Conservation (phyloP, 2,888 invertebrate genomes). For the Sisyra terminalis region DNA sequence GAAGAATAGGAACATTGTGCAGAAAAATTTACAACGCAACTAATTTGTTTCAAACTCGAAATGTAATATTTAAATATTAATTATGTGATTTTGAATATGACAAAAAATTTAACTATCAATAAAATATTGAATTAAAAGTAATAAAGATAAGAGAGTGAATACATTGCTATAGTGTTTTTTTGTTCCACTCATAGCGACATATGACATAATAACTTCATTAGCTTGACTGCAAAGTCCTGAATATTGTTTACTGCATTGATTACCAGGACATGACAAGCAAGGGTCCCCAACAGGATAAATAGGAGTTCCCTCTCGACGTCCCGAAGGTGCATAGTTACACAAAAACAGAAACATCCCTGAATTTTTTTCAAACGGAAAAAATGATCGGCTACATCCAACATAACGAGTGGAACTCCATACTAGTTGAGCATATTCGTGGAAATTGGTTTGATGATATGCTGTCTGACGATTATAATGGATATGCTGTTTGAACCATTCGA, state of each 20-base stretch:
- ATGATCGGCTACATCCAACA: not conserved
- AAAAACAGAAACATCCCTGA: slow-evolving; percentile 16
- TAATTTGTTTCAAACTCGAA: too few relatives aligned
- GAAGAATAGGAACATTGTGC: too few relatives aligned
- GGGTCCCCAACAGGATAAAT: not conserved
- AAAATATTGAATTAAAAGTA: not conserved
- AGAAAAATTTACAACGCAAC: too few relatives aligned
- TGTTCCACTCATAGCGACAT: too few relatives aligned
- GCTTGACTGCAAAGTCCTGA: not conserved
- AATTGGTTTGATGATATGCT: not conserved
- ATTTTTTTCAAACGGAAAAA: too few relatives aligned
- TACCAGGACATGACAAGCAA: not conserved
- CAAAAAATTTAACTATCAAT: not conserved
- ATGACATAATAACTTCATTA: too few relatives aligned
- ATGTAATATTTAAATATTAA: too few relatives aligned
- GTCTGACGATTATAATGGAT: slow-evolving; percentile 11
- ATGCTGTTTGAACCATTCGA: slow-evolving; percentile 27
- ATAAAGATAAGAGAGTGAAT: not conserved
- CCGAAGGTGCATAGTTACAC: slow-evolving; percentile 33
- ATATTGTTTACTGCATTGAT: not conserved
- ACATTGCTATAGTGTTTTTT: not conserved
- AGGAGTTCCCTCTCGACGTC: slow-evolving; percentile 26
- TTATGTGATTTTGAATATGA: not conserved
- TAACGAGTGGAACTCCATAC: not conserved
- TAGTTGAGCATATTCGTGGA: not conserved